A percentile compares a stretch with the other conserved stretches of the same genome.
phyloP scores from a whole-genome alignment of 1,140 invertebrate species.

The Drosophila nasuta region DNA sequence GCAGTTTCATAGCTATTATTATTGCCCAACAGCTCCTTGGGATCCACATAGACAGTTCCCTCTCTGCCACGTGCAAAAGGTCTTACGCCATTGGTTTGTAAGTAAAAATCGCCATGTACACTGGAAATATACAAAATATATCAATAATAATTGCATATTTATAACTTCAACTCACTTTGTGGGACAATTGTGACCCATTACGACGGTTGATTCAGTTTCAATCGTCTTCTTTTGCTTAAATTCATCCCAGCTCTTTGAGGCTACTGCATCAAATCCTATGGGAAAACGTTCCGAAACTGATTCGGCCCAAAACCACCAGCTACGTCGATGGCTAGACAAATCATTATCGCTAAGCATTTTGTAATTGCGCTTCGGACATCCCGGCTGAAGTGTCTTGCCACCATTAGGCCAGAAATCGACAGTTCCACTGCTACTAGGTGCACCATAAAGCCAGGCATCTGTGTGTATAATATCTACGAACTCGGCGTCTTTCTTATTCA shows the following conservation, averaged over 20 bases:
- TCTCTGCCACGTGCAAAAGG: conserved; percentile 82
- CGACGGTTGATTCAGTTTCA: conserved; percentile 46
- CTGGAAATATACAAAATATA: conserved; percentile 51
- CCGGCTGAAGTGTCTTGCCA: conserved; percentile 87
- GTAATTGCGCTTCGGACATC: conserved; percentile 85
- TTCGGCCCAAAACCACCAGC: conserved; percentile 88
- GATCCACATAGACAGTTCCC: conserved; percentile 74
- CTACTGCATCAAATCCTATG: conserved; percentile 85
- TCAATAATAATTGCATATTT: background rate
- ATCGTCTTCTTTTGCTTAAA: conserved; percentile 82
- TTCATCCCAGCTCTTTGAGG: conserved; percentile 83
- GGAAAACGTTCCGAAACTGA: conserved; percentile 85
- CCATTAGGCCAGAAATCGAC: conserved; percentile 88
- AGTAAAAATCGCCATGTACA: conserved; percentile 83
- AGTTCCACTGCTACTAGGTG: conserved; percentile 86
- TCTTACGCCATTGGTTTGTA: conserved; percentile 83
- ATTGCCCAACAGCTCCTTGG: conserved; percentile 72
- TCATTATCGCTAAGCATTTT: conserved; percentile 83
- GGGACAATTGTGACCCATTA: conserved; percentile 82
- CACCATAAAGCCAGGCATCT: conserved; percentile 87
- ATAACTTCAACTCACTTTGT: conserved; percentile 54
- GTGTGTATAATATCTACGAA: conserved; percentile 90
- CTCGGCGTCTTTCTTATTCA: conserved; percentile 88
- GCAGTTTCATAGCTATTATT: conserved; percentile 43
- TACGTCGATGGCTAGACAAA: conserved; percentile 88